Conservation (phyloP, 2,888 invertebrate genomes). For the Acronicta aceris region DNA sequence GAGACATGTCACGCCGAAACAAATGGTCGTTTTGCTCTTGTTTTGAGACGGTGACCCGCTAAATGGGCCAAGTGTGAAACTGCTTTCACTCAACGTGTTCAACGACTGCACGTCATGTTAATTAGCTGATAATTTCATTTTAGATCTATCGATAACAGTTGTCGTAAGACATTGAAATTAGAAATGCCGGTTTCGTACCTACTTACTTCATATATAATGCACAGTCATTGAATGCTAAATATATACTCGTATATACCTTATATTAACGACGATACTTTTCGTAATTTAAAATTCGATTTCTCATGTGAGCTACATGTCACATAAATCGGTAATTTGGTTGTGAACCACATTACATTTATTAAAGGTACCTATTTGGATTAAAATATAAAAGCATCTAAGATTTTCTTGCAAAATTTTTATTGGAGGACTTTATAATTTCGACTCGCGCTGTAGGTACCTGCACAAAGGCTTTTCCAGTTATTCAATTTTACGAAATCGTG, state of each 20-base stretch:
- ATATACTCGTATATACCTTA: not conserved
- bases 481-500: slow-evolving; percentile 55
- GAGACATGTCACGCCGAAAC: slow-evolving; percentile 70
- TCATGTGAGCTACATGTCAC: slow-evolving; percentile 16
- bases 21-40: slow-evolving; percentile 64
- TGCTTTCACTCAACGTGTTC: slow-evolving; percentile 83
- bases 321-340: slow-evolving; percentile 27
- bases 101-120: slow-evolving; percentile 69
- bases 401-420: slow-evolving; percentile 1
- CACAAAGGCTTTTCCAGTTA: slow-evolving; percentile 45
- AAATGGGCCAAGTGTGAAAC: slow-evolving; percentile 79
- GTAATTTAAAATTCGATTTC: slow-evolving; percentile 31
- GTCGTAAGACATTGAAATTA: slow-evolving; percentile 51
- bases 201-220: slow-evolving; percentile 21
- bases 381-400: not conserved
- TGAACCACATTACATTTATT: not conserved
- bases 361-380: not conserved
- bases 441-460: slow-evolving; percentile 16
- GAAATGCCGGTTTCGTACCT: slow-evolving; percentile 22
- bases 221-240: slow-evolving; percentile 25
- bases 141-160: slow-evolving; percentile 55
- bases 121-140: slow-evolving; percentile 77
- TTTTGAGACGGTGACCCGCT: slow-evolving; percentile 46
- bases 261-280: too few relatives aligned
- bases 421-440: slow-evolving; percentile 34